Evolutionary conservation across 1,140 invertebrate species (phyloP), one percentile per base, ranked within the genome.

Genomic region (Chionoecetes opilio): DNA sequence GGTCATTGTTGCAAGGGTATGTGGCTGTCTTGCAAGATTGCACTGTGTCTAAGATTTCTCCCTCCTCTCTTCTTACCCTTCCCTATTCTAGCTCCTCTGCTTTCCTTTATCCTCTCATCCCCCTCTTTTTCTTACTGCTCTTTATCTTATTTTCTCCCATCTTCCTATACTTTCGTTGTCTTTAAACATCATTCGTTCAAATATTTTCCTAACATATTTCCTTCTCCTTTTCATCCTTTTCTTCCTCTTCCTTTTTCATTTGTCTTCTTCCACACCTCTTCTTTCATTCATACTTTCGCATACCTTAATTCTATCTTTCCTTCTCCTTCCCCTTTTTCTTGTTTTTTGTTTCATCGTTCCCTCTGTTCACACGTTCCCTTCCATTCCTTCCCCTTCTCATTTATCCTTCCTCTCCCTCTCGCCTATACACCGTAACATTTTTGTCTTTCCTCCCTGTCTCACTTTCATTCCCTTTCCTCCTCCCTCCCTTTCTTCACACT

Each of bases 21-120:
- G 63, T 31, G 88, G n/a, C 6, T 53, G 88, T 90, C 88, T 90
- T 46, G 26, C 26, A 34, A 90, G 88, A 90, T 53, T 75, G 63
- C 63, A 75, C 11, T n/a, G 11, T 53, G 46, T 9, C 46, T 75
- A n/a, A 26, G 21, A n/a, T 75, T 75, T 75, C 63, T n/a, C n/a
- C 21, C 63, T 75, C 63, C 53, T n/a, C 63, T 75, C 63, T 75
- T 75, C 63, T 75, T 75, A n/a, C 63, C n/a, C n/a, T n/a, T 21
- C 63, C n/a, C n/a, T 26, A n/a, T n/a, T n/a, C n/a, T 26, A 1
- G 26, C 63, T 75, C 21, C 63, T 75, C 63, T 26, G 26, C 63
- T n/a, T 75, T n/a, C 63, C 1, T 21, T n/a, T 11, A 6, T n/a
- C n/a, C 63, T 1, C 63, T n/a, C 21, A n/a, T 21, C n/a, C 63